Conservation (phyloP, 2,888 invertebrate genomes). For the Allophyes oxyacanthae region DNA sequence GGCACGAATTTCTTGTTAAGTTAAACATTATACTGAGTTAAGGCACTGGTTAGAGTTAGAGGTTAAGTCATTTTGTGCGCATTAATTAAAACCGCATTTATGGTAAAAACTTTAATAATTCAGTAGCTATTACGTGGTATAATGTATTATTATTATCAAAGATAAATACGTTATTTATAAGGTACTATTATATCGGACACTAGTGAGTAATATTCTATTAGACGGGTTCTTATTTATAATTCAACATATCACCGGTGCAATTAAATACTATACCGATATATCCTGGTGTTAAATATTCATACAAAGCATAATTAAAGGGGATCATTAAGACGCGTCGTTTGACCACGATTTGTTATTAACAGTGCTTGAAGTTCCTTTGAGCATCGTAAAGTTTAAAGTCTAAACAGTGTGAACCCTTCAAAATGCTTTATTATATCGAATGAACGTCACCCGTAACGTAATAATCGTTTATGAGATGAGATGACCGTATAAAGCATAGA, state of each 20-base stretch:
- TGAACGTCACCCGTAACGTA: no score
- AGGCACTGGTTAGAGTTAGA: no score
- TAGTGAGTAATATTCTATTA: constrained; percentile 59
- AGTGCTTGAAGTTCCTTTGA: constrained; percentile 52
- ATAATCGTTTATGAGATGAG: no score
- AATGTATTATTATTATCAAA: constrained; percentile 36
- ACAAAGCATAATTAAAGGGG: constrained; percentile 42
- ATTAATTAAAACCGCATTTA: constrained; percentile 31
- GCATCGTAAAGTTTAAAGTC: constrained; percentile 8
- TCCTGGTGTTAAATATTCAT: constrained; percentile 58
- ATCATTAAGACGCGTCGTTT: constrained; percentile 42
- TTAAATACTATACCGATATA: constrained; percentile 54
- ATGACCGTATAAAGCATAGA: no score
- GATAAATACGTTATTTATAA: constrained; percentile 59
- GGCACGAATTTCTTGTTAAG: constrained; percentile 28
- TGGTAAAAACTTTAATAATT: constrained; percentile 33
- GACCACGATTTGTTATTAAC: constrained; percentile 48
- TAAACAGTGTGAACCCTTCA: no score
- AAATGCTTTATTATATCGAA: no score
- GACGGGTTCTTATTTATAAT: constrained; percentile 62
- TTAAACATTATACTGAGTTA: constrained; percentile 9
- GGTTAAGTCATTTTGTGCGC: constrained; percentile 21
- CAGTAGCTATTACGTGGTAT: constrained; percentile 29
- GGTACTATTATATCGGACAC: constrained; percentile 51
- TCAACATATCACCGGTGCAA: constrained; percentile 61